Conservation (phyloP, 2,797 vertebrate species). For the Thaleichthys pacificus region DNA sequence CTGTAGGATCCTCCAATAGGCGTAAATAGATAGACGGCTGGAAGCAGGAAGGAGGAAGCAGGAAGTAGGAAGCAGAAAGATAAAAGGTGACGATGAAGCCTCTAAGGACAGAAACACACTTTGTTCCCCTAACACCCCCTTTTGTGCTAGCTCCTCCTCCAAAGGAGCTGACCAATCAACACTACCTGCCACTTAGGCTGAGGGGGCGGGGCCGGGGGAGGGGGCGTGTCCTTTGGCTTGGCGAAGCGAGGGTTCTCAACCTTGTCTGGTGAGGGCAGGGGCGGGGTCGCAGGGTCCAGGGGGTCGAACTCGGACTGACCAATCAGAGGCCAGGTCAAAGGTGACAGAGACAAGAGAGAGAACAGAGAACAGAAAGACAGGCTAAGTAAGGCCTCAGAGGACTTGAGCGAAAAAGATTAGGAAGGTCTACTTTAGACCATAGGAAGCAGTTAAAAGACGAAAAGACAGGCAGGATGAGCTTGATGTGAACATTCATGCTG, state of each 20-base stretch:
- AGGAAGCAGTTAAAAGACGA: neutral
- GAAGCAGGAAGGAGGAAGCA: constrained; percentile 17
- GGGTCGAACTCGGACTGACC: constrained; percentile 38
- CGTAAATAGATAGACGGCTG: constrained; percentile 77
- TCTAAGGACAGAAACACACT: no score
- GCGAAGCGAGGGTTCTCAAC: constrained; percentile 82
- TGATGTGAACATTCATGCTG: no score
- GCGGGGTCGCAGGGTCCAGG: constrained; percentile 21
- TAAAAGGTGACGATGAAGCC: no score
- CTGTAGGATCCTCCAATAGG: constrained; percentile 63
- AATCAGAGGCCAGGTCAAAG: constrained; percentile 2
- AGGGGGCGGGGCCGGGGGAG: constrained; percentile 63
- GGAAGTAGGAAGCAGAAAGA: no score
- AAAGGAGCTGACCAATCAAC: neutral
- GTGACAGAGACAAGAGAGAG: constrained; percentile 3
- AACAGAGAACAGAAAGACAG: neutral
- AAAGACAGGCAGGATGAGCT: neutral
- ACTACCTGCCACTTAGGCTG: constrained; percentile 89
- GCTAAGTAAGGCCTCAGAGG: neutral
- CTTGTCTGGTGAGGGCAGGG: constrained; percentile 65
- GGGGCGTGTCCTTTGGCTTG: constrained; percentile 72
- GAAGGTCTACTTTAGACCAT: no score
- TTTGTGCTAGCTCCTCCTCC: neutral
- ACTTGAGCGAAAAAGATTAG: neutral
- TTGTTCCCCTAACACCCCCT: no score